Evolutionary conservation across 1,140 invertebrate genomes (phyloP).

Genomic region (Ceratina australensis): DNA sequence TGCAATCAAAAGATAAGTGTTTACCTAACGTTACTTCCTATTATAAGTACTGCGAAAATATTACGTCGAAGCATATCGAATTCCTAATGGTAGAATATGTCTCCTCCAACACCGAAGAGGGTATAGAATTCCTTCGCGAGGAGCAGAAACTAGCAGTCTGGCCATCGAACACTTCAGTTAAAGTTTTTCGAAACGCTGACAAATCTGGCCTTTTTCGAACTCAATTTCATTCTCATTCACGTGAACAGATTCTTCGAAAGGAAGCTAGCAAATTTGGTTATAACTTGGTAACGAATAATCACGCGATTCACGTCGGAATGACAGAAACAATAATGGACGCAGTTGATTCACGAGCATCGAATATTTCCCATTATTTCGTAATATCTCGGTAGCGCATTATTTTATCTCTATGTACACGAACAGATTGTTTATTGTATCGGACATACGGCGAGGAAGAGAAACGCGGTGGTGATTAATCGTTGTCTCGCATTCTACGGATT

Average conservation of each 20-base stretch:
- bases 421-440: background rate
- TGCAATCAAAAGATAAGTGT: background rate
- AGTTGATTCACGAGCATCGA: background rate
- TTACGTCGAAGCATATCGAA: background rate
- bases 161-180: too few species aligned
- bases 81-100: constrained; percentile 10
- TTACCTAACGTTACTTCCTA: background rate
- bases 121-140: background rate
- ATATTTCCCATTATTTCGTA: background rate
- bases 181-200: too few species aligned
- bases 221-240: too few species aligned
- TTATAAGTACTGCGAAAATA: background rate
- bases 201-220: too few species aligned
- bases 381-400: background rate
- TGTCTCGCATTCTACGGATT: constrained; percentile 38
- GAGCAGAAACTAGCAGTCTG: too few species aligned
- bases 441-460: background rate
- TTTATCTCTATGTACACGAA: background rate
- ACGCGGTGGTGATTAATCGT: constrained; percentile 47
- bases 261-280: too few species aligned
- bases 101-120: background rate
- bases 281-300: too few species aligned
- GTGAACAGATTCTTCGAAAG: too few species aligned
- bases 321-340: background rate
- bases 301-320: too few species aligned